Evolutionary conservation across 2,888 invertebrate species (phyloP).

Genomic region (Hypsopygia costalis): DNA sequence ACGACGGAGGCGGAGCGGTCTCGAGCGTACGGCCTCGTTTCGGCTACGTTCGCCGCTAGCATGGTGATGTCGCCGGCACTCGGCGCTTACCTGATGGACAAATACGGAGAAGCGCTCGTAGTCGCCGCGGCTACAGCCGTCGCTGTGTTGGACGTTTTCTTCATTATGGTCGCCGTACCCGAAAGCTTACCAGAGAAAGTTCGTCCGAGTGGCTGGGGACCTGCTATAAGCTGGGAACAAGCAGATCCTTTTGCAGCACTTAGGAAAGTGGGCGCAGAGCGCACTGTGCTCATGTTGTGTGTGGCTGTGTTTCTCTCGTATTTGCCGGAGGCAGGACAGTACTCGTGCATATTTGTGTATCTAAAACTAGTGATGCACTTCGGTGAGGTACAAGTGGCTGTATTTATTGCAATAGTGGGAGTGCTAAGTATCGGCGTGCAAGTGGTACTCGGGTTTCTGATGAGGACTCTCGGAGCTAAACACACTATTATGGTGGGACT

Average conservation of each 20-base stretch:
- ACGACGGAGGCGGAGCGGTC: constrained; percentile 98
- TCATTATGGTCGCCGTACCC: constrained; percentile 98
- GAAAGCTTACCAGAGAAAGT: constrained; percentile 98
- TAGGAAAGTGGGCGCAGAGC: constrained; percentile 95
- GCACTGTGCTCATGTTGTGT: constrained; percentile 97
- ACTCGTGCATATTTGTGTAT: constrained; percentile 99
- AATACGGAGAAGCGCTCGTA: constrained; percentile 91
- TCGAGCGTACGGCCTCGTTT: constrained; percentile 97
- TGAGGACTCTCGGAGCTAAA: constrained; percentile 94
- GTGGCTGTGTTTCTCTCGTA: constrained; percentile 98
- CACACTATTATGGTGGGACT: constrained; percentile 98
- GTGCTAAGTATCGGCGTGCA: constrained; percentile 97
- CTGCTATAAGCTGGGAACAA: constrained; percentile 97
- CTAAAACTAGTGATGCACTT: constrained; percentile 98
- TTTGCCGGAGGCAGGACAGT: constrained; percentile 98
- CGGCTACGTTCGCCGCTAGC: constrained; percentile 99
- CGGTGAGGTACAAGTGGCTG: constrained; percentile 95
- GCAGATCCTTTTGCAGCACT: constrained; percentile 98
- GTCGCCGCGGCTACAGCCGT: constrained; percentile 97
- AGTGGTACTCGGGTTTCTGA: constrained; percentile 90
- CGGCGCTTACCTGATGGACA: constrained; percentile 93
- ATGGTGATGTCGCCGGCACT: constrained; percentile 99
- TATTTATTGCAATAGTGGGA: constrained; percentile 98
- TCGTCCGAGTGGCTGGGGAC: constrained; percentile 88
- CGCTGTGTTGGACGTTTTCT: constrained; percentile 97